phyloP scores from a whole-genome alignment of 2,888 invertebrate species.

The Osedax fenrisi region DNA sequence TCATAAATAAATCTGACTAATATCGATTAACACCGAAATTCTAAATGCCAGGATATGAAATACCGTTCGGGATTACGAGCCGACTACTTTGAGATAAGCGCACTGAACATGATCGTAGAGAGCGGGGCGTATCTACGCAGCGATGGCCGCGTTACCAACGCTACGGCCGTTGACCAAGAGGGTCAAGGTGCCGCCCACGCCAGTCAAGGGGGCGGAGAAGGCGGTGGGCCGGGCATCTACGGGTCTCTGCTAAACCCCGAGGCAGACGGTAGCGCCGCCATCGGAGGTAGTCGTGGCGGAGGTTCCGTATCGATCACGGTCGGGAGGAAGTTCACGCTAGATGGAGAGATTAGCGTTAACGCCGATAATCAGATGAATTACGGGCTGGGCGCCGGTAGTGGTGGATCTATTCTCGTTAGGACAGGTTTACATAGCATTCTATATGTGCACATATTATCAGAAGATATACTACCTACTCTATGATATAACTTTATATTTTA shows the following conservation, averaged over 20 bases:
- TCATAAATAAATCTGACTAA: too few species aligned
- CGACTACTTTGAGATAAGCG: conserved; percentile 38
- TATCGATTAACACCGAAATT: too few species aligned
- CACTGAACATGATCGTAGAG: conserved; percentile 39
- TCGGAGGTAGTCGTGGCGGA: conserved; percentile 38
- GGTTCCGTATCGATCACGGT: conserved; percentile 37
- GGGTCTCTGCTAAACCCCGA: conserved; percentile 38
- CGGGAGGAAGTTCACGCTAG: conserved; percentile 38
- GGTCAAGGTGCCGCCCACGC: conserved; percentile 39
- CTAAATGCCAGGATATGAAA: conserved; percentile 34
- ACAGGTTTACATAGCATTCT: conserved; percentile 35
- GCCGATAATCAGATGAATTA: conserved; percentile 35
- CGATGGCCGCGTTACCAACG: conserved; percentile 36
- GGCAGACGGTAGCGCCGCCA: conserved; percentile 22
- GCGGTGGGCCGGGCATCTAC: too few species aligned
- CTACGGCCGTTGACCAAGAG: conserved; percentile 12
- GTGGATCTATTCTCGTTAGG: conserved; percentile 39
- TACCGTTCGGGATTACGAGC: conserved; percentile 37
- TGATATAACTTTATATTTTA: too few species aligned
- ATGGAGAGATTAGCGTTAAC: conserved; percentile 38
- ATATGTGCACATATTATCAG: too few species aligned
- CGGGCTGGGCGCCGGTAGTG: conserved; percentile 37
- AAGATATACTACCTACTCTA: too few species aligned
- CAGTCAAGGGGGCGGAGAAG: conserved; percentile 38
- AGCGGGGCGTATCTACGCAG: conserved; percentile 37